phyloP scores from a whole-genome alignment of 2,888 invertebrate species.

The Leptinotarsa haldemani region DNA sequence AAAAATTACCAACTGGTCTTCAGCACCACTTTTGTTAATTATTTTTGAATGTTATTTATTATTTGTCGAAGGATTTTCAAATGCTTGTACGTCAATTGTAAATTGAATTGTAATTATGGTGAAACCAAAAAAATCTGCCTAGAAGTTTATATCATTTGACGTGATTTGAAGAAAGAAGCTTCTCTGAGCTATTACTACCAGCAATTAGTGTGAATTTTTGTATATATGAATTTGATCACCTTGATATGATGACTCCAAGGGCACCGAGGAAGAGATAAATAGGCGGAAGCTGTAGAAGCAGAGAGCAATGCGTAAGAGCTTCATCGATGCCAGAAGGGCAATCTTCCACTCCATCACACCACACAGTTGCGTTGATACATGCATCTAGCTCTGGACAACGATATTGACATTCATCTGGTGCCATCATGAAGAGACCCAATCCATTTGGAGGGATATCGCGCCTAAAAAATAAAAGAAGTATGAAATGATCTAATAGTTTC shows the following conservation, averaged over 20 bases:
- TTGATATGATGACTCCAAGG: conserved; percentile 62
- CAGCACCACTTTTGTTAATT: too few species aligned
- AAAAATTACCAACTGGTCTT: too few species aligned
- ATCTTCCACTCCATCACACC: conserved; percentile 84
- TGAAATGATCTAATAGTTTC: too few species aligned
- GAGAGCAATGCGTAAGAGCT: conserved; percentile 82
- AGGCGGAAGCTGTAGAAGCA: conserved; percentile 80
- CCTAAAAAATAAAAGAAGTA: conserved; percentile 57
- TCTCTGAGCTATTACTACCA: too few species aligned
- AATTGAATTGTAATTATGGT: too few species aligned
- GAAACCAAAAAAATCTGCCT: too few species aligned
- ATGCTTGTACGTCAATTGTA: too few species aligned
- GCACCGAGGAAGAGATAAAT: conserved; percentile 73
- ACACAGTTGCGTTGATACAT: conserved; percentile 81
- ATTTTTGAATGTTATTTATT: too few species aligned
- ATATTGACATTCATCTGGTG: conserved; percentile 79
- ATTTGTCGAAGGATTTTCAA: too few species aligned
- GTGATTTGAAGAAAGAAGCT: too few species aligned
- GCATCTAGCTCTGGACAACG: conserved; percentile 84
- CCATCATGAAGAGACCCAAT: conserved; percentile 68
- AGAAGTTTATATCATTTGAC: too few species aligned
- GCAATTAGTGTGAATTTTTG: not conserved
- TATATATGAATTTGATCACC: conserved; percentile 37
- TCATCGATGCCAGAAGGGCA: conserved; percentile 87
- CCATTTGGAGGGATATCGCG: conserved; percentile 70